Evolutionary conservation across 2,113 vertebrate genomes (phyloP).

Genomic region (Haliaeetus leucogaster): DNA sequence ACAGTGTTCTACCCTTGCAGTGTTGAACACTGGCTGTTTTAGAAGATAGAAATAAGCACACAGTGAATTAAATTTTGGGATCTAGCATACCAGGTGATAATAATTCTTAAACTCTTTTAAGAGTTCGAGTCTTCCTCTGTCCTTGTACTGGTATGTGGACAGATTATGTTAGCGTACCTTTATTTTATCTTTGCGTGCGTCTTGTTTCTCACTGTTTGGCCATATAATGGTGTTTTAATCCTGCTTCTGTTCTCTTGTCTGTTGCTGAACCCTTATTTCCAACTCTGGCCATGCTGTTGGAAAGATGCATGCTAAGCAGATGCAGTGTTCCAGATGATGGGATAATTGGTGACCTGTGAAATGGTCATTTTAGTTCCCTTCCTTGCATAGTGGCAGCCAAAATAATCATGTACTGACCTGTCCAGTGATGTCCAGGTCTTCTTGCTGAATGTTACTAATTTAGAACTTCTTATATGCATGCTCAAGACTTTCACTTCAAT

Average conservation of each 20-base stretch:
- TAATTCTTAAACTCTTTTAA: neutral
- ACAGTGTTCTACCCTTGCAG: neutral
- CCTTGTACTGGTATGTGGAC: neutral
- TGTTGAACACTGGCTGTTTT: neutral
- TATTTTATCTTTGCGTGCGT: neutral
- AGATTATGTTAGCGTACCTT: neutral
- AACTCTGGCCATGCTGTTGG: neutral
- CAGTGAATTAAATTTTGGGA: neutral
- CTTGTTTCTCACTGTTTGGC: neutral
- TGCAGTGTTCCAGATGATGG: neutral
- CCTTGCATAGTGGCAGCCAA: neutral
- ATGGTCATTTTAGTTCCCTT: neutral
- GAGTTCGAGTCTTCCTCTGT: neutral
- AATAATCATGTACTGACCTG: neutral
- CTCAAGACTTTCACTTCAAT: neutral
- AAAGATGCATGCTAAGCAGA: neutral
- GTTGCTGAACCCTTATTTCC: neutral
- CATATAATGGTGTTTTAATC: neutral
- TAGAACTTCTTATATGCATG: neutral
- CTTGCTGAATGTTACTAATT: neutral
- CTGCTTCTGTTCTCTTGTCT: conserved; percentile 4
- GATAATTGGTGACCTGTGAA: conserved; percentile 12
- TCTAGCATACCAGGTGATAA: neutral
- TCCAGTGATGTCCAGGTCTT: neutral
- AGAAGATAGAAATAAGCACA: neutral